Base-by-base conservation (phyloP, 2,888 invertebrate species). In the Xylota segnis region DNA sequence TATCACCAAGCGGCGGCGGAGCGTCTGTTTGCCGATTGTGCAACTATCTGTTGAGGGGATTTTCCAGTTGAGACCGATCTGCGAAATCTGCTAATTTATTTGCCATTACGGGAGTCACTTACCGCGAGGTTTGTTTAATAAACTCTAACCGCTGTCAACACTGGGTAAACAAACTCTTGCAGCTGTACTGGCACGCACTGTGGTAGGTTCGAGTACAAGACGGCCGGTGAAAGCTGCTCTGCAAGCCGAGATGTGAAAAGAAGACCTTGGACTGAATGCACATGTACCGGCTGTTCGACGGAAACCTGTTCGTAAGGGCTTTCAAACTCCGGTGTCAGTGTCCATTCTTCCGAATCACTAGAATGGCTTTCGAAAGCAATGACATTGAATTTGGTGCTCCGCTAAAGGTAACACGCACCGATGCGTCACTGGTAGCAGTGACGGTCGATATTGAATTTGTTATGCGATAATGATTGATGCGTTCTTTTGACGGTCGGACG, bases 241-340 rank as follows among this genome's bases (percentile, higher is more conserved):
- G 52, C 56, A 68, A 54, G n/a, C 34, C 34, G 29, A 16, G 16
- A 66, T 32, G 70, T 70, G 45, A 47, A 74, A 61, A 52, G 52
- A 54, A 32, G 32, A 77, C 68, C 77, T 77, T 77, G 68, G 59
- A 68, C 68, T 68, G 29, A 32, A 76, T 76, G 61, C 45, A 77
- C 32, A 29, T 68, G 37, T 43, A 27, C 37, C 12, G 37, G 40
- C 12, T 45, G 14, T 5, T 0, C 3, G 12, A 23, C 3, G 5
- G 1, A 29, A 37, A 58, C 32, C 16, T 12, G 68, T 68, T 40
- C 16, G 6, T 10, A 3, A 18, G 9, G 27, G 23, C 27, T 14
- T 14, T 29, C 16, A 9, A 34, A 43, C 14, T n/a, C 6, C 12
- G 9, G 0, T 43, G 56, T 16, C 12, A 1, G 0, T 43, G 56